Evolutionary conservation across 2,113 vertebrate genomes (phyloP), one percentile per base, ranked within the genome.

Genomic region (Addax nasomaculatus): DNA sequence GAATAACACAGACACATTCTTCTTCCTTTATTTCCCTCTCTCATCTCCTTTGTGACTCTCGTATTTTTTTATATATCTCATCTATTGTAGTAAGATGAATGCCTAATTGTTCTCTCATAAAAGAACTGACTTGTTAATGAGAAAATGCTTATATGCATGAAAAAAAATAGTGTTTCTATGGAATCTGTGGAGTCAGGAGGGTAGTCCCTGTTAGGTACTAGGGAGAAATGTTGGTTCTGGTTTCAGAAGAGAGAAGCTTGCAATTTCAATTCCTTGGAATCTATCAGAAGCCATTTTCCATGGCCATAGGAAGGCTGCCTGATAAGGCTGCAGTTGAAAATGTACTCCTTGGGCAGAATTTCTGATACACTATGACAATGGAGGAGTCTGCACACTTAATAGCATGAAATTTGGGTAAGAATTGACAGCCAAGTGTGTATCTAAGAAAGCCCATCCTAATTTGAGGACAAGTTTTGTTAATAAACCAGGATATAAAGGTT

Each of bases 21-120:
- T n/a, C 97, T 93, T 64, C 30, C 21, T 90, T 3, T n/a, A 85
- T 78, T 96, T 98, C 78, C 60, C 49, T 43, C 76, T 96, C 80
- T 95, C 36, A 4, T 73, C 78, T 95, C 78, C 90, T 67, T 97
- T 93, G 85, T 83, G 30, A 49, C 64, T n/a, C 55, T 81, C 0
- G 30, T 91, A 16, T 51, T 49, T 97, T 97, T 97, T 97, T 97
- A 97, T 96, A 45, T 96, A 93, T 64, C 70, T 96, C 33, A 43
- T 95, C 70, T 95, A 30, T 95, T 97, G 84, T 98, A 73, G 79
- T 43, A 81, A 98, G 43, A 55, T 96, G 94, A 79, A 96, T 97
- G 91, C 9, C 58, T 97, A 97, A 98, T 83, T 76, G 6, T 94
- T 97, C 93, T 97, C 83, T 21, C 53, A 14, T 96, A 86, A 98